Evolutionary conservation across 2,888 invertebrate species (phyloP), one percentile per base, ranked within the genome.

Genomic region (Chelonus formosanus): DNA sequence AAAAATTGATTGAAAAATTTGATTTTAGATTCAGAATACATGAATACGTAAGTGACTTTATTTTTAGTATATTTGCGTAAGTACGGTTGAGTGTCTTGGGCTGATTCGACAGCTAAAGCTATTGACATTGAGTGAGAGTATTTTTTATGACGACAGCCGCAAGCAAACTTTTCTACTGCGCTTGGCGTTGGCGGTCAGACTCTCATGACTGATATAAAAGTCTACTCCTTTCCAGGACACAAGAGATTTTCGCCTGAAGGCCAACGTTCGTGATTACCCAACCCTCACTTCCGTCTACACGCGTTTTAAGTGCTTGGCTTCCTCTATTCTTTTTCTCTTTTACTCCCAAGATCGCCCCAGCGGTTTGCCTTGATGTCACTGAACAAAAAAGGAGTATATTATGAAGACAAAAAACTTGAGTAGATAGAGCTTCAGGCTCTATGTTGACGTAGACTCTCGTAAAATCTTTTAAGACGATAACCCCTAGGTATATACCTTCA

Each of bases 131-230:
- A 40, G 6, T 4, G 6, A 40, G 40, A 40, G 40, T 40, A 40
- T 40, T 40, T 40, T 40, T 40, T 40, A 40, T 40, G 40, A 40
- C 6, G 40, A 40, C 40, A 40, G 40, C 40, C 40, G 40, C 40
- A 3, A 40, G 40, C 52, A 7, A 10, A 5, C 32, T 52, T 52
- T 52, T 48, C 8, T 31, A 48, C 48, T 48, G 48, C 31, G 31
- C 31, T 10, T 32, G 32, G 45, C 57, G 47, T 36, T 48, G 50
- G 7, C 50, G 36, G 48, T 57, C 34, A 7, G 43, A 58, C 53
- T 64, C 58, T 52, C 64, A 64, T 58, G 58, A 58, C 64, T 44
- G 52, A 58, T 59, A 58, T 53, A 65, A 65, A 65, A 57, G 32
- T 36, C 64, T 10, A 35, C 53, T 57, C 35, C n/a, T 65, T 53